Evolutionary conservation across 2,797 vertebrate genomes (phyloP), one percentile per base, ranked within the genome.

Genomic region (Xerus rutilus): DNA sequence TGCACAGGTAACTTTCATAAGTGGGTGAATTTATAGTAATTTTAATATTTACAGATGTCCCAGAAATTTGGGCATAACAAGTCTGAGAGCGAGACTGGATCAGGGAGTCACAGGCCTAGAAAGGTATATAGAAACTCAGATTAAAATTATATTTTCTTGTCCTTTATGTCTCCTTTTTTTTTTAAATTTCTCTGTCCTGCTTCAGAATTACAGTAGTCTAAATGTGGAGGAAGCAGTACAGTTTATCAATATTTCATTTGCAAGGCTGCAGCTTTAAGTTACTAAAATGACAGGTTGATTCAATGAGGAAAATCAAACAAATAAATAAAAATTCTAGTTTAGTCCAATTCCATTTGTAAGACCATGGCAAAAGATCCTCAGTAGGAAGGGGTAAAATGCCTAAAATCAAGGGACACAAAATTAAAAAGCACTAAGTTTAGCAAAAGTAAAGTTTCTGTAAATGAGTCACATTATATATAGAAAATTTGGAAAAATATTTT

Each of bases 381-480:
- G 49, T 10, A 35, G 28, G 65, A 77, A 47, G 45, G 59, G 21
- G 15, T 4, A n/a, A 76, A 32, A 49, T 25, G 30, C 62, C 77
- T 39, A n/a, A 64, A 70, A 69, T 76, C n/a, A 65, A 49, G 32
- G 30, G 43, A 54, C 12, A 28, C 3, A 32, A 69, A 59, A 54
- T 30, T 78, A 28, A 85, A 91, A 74, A 64, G 3, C n/a, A 23
- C 23, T 76, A 12, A 39, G 32, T 69, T 52, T 35, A 45, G 39
- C 35, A 72, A 84, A 77, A 77, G 39, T 81, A 28, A 93, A 91
- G 28, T 93, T 76, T 59, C 69, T 87, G 2, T 78, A 87, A 72
- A 59, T 73, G 23, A 87, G 14, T 81, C 59, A 17, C 4, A 64
- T 54, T 83, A 64, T 85, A 70, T 59, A 14, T 84, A 49, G 28